Evolutionary conservation across 64 coral and sea anemone species (phyloP), one percentile per base, ranked within the genome.

Genomic region (Porites lutea): DNA sequence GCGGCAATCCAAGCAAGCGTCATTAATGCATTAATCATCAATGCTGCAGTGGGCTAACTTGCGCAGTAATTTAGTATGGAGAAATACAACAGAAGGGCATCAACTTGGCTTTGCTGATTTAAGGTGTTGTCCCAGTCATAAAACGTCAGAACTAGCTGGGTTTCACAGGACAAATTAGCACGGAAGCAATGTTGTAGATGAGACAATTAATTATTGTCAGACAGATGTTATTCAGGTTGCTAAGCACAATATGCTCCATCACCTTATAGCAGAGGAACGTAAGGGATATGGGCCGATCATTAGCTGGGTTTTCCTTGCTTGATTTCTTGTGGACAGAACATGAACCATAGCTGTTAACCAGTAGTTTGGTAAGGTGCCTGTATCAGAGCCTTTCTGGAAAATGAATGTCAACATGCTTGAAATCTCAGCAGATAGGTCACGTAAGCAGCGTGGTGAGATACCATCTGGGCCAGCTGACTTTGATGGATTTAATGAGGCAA

Each of bases 131-230:
- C 90, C 90, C 71, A 92, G 7, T 92, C 90, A 55, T 86, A 66
- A 86, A 71, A 48, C 46, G 83, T 65, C 19, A 65, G 12, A 14
- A 74, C 69, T 72, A 76, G 59, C 59, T 92, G 90, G 52, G 90
- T 92, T 92, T 92, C 90, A 84, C 90, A 92, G 71, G 90, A 92
- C 84, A 92, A 60, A 1, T 82, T 60, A 57, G 66, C 48, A 15
- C 90, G 50, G 51, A 92, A 86, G 48, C 82, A 81, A 92, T 92
- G 82, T 77, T 87, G 91, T 14, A 48, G 64, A 15, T 75, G 48
- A 63, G 47, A 92, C 16, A 92, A 55, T 64, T 77, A 65, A 79
- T 85, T 85, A 48, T 83, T 92, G 75, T 19, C 73, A 46, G 81
- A 50, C 50, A 78, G 7, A 71, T 86, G 72, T 86, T 74, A 73